Conservation (phyloP, 2,888 invertebrate species). For the Hylaea fasciaria region DNA sequence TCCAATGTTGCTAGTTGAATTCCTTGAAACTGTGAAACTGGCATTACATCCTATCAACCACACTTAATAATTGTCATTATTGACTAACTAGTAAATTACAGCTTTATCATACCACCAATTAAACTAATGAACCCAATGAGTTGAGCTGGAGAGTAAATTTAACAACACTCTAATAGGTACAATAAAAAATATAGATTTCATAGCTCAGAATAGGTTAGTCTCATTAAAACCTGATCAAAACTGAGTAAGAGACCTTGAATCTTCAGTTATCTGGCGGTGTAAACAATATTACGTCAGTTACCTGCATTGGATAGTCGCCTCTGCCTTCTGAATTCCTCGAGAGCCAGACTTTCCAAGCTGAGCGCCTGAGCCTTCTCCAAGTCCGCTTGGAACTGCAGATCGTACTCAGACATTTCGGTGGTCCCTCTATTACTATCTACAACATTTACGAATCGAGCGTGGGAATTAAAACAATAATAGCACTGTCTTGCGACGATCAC, state of each 20-base stretch:
- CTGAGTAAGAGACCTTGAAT: slow-evolving; percentile 19
- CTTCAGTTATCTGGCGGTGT: slow-evolving; percentile 42
- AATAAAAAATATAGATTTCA: too few relatives aligned
- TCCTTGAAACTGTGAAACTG: too few relatives aligned
- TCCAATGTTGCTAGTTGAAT: too few relatives aligned
- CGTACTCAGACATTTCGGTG: slow-evolving; percentile 87
- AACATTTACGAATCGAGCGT: slow-evolving; percentile 64
- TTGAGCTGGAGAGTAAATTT: too few relatives aligned
- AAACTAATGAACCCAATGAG: too few relatives aligned
- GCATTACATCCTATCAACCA: too few relatives aligned
- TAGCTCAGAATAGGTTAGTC: too few relatives aligned
- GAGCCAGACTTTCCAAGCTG: slow-evolving; percentile 93
- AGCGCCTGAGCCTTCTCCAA: slow-evolving; percentile 94
- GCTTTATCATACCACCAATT: too few relatives aligned
- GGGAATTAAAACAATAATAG: slow-evolving; percentile 64
- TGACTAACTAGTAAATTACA: too few relatives aligned
- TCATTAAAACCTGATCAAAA: neutral
- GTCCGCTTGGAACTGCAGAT: slow-evolving; percentile 93
- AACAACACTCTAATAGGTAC: too few relatives aligned
- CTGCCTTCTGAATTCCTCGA: slow-evolving; percentile 91
- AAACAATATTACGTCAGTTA: slow-evolving; percentile 77
- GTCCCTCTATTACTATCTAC: slow-evolving; percentile 62
- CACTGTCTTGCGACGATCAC: slow-evolving; percentile 55
- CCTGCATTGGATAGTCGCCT: slow-evolving; percentile 83
- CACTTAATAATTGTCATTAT: too few relatives aligned